phyloP scores from a whole-genome alignment of 2,113 vertebrate genomes.

The Calidris pygmaea region DNA sequence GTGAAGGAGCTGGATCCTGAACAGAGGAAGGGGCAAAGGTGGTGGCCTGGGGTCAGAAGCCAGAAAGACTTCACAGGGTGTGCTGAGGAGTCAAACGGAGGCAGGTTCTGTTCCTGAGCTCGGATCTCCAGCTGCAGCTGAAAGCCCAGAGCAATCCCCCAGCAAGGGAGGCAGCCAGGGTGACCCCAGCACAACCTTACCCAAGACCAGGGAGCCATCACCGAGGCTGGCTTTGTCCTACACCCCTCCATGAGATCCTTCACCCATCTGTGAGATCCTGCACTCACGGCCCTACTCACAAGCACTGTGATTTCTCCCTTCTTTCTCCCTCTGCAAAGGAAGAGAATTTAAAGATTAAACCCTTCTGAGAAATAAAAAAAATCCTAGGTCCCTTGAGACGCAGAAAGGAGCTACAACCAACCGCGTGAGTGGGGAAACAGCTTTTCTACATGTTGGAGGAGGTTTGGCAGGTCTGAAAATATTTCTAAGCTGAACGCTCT shows the following conservation, averaged over 20 bases:
- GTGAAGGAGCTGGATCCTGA: neutral
- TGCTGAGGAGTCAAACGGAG: neutral
- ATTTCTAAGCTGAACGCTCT: neutral
- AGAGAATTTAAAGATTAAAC: conserved; percentile 5
- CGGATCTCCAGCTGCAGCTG: neutral
- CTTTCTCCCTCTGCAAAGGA: neutral
- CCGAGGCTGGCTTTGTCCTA: neutral
- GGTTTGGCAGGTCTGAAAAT: neutral
- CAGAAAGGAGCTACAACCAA: neutral
- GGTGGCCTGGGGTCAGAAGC: neutral
- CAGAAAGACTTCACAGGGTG: neutral
- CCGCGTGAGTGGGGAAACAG: neutral
- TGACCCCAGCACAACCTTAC: neutral
- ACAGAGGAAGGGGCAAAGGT: neutral
- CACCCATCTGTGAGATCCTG: neutral
- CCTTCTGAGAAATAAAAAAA: neutral
- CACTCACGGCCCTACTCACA: neutral
- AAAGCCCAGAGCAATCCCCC: neutral
- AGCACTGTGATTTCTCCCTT: neutral
- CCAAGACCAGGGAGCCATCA: neutral
- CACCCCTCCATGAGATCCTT: neutral
- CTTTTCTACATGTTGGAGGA: neutral
- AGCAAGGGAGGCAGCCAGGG: neutral
- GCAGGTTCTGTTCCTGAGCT: neutral
- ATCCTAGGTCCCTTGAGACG: neutral